These are phyloP conservation scores for Cyanoderma ruficeps DNA, from an alignment of 2,113 vertebrate species.

Conservation along the genomic window DNA sequence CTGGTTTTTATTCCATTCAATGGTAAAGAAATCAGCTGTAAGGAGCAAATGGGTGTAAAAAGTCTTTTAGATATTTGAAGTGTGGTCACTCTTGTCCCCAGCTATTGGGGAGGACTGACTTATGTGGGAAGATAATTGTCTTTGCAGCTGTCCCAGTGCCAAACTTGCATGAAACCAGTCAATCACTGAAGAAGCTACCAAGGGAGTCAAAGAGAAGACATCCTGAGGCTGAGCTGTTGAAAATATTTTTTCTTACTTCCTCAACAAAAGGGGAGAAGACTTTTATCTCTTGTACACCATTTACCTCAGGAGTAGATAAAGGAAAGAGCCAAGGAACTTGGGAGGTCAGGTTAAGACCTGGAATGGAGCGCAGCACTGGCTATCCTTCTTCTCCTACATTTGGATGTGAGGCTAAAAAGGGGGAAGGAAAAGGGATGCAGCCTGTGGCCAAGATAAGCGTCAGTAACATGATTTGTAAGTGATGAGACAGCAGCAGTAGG, in stretches of 20 bases:
- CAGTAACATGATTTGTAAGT: background rate
- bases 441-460: background rate
- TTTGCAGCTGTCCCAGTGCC: background rate
- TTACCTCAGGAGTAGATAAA: background rate
- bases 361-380: background rate
- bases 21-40: background rate
- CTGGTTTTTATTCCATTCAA: background rate
- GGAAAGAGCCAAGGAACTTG: background rate
- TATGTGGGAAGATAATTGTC: background rate
- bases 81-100: background rate
- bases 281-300: background rate
- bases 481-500: background rate
- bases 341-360: background rate
- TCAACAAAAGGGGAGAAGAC: background rate
- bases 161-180: background rate
- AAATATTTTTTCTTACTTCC: background rate
- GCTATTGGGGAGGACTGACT: background rate
- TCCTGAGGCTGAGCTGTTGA: background rate
- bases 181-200: background rate
- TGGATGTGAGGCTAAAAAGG: background rate
- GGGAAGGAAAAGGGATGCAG: background rate
- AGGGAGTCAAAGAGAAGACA: background rate
- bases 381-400: background rate
- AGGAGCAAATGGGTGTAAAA: background rate
- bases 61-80: background rate